These are phyloP conservation scores for Notodonta ziczac DNA, from an alignment of 2,888 invertebrate species.

Conservation along the genomic window DNA sequence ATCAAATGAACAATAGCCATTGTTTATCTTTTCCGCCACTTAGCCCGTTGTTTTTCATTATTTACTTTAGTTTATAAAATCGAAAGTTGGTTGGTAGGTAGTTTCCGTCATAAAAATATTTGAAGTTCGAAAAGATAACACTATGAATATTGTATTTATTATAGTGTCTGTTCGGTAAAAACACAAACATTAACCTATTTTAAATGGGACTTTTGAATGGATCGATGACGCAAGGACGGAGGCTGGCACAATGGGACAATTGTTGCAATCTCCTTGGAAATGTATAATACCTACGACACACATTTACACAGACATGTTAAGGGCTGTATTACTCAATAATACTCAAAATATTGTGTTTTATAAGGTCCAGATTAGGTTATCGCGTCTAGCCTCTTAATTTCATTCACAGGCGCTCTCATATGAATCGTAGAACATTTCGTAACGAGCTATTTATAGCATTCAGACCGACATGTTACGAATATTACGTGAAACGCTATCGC, in stretches of 20 bases:
- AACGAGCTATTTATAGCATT: too few species aligned
- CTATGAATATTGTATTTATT: constrained; percentile 56
- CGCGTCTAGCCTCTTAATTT: too few species aligned
- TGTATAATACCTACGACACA: constrained; percentile 57
- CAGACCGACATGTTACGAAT: too few species aligned
- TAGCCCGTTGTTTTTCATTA: too few species aligned
- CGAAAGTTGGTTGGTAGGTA: constrained; percentile 29
- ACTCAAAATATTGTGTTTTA: neutral
- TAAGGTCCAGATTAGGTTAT: too few species aligned
- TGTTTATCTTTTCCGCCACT: too few species aligned
- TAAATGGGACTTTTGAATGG: constrained; percentile 73
- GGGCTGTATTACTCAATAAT: constrained; percentile 20
- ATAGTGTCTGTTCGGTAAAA: constrained; percentile 63
- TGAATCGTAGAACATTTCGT: too few species aligned
- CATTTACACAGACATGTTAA: constrained; percentile 51
- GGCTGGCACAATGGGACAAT: constrained; percentile 65
- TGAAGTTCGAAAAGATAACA: constrained; percentile 43
- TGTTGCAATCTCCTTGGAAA: constrained; percentile 55
- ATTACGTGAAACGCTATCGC: too few species aligned
- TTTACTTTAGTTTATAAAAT: constrained; percentile 24
- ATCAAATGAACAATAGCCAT: too few species aligned
- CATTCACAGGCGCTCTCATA: too few species aligned
- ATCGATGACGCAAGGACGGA: constrained; percentile 66
- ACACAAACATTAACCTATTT: constrained; percentile 74
- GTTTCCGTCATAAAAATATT: constrained; percentile 33